phyloP scores from a whole-genome alignment of 35 echinoderm and acorn worm species.

The Holothuria glaberrima region DNA sequence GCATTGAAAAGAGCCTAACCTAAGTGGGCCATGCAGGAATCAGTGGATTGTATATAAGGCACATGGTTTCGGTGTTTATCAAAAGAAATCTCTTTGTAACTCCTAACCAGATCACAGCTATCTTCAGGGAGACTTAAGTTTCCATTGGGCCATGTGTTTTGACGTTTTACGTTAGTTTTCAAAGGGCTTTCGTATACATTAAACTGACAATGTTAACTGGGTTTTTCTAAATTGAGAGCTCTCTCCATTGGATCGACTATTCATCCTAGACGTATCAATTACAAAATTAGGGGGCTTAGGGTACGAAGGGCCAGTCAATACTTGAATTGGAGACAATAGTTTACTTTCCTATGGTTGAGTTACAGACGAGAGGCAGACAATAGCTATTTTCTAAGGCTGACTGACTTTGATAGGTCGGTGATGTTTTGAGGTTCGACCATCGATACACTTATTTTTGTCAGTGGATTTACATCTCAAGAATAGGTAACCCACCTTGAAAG shows the following conservation, averaged over 20 bases:
- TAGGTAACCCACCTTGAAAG: too few relatives aligned
- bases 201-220: slow-evolving; percentile 18
- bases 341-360: background rate
- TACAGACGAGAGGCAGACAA: slow-evolving; percentile 1
- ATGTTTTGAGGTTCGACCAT: too few relatives aligned
- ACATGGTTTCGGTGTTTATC: too few relatives aligned
- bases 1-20: too few relatives aligned
- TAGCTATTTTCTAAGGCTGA: background rate
- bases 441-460: too few relatives aligned
- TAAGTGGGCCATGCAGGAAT: too few relatives aligned
- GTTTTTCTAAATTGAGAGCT: background rate
- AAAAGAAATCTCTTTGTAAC: too few relatives aligned
- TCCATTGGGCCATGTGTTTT: background rate
- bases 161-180: background rate
- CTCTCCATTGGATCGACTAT: slow-evolving; percentile 11
- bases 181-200: background rate
- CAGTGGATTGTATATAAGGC: too few relatives aligned
- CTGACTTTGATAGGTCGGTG: background rate
- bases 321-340: background rate
- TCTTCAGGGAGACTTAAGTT: too few relatives aligned
- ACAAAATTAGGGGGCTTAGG: slow-evolving; percentile 31
- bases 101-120: too few relatives aligned
- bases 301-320: background rate
- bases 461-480: too few relatives aligned
- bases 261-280: background rate